Conservation (phyloP, 2,888 invertebrate species). For the Nymphalis c-album region DNA sequence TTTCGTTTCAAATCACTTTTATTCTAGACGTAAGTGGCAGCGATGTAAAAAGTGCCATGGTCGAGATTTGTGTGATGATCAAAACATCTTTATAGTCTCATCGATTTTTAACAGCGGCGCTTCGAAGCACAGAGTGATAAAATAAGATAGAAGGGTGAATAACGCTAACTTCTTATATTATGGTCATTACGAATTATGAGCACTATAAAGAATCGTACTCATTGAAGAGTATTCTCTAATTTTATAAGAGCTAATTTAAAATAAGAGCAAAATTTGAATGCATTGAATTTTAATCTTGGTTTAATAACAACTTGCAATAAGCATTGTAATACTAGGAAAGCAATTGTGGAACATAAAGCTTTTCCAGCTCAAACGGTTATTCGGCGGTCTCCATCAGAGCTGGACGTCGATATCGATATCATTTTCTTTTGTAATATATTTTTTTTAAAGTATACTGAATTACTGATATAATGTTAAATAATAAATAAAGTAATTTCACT, state of each 20-base stretch:
- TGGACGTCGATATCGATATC: slow-evolving; percentile 3
- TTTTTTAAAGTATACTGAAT: background rate
- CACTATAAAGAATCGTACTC: background rate
- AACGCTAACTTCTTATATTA: background rate
- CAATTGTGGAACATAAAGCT: slow-evolving; percentile 17
- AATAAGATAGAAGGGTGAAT: background rate
- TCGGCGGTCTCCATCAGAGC: slow-evolving; percentile 12
- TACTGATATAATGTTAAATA: background rate
- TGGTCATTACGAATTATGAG: background rate
- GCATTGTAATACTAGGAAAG: slow-evolving; percentile 17
- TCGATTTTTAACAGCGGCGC: slow-evolving; percentile 22
- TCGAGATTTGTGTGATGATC: slow-evolving; percentile 8
- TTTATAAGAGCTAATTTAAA: background rate
- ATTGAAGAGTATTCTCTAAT: background rate
- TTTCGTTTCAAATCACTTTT: background rate
- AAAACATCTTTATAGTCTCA: slow-evolving; percentile 27
- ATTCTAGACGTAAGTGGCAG: background rate
- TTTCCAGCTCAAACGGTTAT: slow-evolving; percentile 16
- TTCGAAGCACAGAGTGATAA: background rate
- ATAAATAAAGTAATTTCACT: too few relatives aligned
- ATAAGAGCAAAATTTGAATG: background rate
- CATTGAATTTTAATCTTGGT: slow-evolving; percentile 12
- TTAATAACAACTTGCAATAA: slow-evolving; percentile 24
- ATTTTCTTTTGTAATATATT: background rate
- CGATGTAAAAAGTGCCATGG: background rate